A percentile compares a stretch with the other conserved stretches of the same genome.
phyloP scores from a whole-genome alignment of 2,113 vertebrate genomes.

The Boulengeromyrus knoepffleri region DNA sequence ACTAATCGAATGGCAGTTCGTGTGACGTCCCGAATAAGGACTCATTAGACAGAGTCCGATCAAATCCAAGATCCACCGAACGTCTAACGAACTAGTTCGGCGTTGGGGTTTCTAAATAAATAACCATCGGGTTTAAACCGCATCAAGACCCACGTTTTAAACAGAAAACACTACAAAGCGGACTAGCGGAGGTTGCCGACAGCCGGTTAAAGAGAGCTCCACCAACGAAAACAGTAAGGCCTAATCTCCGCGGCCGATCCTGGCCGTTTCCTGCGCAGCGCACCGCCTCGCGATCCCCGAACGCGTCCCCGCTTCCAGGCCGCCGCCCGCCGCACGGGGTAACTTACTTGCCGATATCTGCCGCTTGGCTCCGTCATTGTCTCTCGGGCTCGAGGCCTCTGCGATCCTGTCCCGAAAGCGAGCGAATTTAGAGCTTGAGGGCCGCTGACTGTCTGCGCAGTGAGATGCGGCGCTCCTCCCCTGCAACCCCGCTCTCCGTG shows the following conservation, averaged over 20 bases:
- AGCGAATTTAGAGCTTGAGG: background rate
- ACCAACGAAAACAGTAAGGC: background rate
- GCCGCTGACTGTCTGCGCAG: background rate
- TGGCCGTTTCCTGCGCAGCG: constrained; percentile 22
- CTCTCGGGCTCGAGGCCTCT: background rate
- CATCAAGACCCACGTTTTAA: background rate
- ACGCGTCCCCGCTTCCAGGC: background rate
- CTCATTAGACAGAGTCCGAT: background rate
- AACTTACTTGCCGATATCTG: constrained; percentile 62
- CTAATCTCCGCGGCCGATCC: background rate
- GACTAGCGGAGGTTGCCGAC: background rate
- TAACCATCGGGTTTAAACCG: background rate
- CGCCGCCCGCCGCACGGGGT: background rate
- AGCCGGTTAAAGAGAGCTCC: background rate
- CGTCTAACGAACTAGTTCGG: background rate
- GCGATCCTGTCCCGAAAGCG: background rate
- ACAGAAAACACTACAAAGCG: background rate
- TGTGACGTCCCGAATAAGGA: background rate
- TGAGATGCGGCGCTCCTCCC: background rate
- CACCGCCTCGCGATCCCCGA: constrained; percentile 5
- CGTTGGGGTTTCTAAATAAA: background rate
- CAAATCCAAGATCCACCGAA: background rate
- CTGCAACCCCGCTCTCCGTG: background rate
- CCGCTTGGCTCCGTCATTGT: constrained; percentile 60
- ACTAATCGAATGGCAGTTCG: background rate